A percentile compares a stretch with the other conserved stretches of the same genome.
Evolutionary conservation across 2,113 vertebrate genomes (phyloP).

Genomic region (Heterotis niloticus): DNA sequence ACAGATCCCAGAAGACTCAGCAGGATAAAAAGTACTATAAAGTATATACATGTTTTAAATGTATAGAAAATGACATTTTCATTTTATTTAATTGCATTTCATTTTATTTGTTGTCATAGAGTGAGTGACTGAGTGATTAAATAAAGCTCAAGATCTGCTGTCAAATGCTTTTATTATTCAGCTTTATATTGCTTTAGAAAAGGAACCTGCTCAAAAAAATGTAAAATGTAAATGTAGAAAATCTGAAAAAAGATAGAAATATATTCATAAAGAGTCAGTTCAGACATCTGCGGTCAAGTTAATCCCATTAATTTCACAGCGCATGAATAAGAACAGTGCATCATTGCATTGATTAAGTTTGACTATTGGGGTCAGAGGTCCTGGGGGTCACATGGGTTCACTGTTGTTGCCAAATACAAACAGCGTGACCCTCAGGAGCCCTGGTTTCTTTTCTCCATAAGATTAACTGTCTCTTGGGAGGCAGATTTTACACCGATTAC

Average conservation of each 20-base stretch:
- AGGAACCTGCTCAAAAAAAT: too few relatives aligned
- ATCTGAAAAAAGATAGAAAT: too few relatives aligned
- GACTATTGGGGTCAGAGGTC: conserved; percentile 55
- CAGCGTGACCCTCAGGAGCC: conserved; percentile 55
- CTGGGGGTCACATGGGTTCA: conserved; percentile 56
- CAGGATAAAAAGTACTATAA: not conserved
- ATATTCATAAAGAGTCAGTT: not conserved
- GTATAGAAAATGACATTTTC: not conserved
- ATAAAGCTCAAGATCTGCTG: too few relatives aligned
- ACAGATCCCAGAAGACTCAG: not conserved
- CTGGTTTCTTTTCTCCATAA: conserved; percentile 60
- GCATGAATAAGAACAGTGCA: conserved; percentile 25
- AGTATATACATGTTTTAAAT: too few relatives aligned
- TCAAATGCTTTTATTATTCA: too few relatives aligned
- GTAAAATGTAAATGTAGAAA: too few relatives aligned
- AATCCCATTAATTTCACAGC: conserved; percentile 17
- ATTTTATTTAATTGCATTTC: too few relatives aligned
- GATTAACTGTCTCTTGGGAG: conserved; percentile 8
- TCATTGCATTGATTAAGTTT: conserved; percentile 61
- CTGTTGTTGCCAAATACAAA: conserved; percentile 62
- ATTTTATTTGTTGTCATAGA: too few relatives aligned
- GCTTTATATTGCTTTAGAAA: too few relatives aligned
- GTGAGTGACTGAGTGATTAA: too few relatives aligned
- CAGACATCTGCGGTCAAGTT: conserved; percentile 9
- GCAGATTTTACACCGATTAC: conserved; percentile 9